Evolutionary conservation across 2,113 vertebrate genomes (phyloP).

Genomic region (Vidua macroura): DNA sequence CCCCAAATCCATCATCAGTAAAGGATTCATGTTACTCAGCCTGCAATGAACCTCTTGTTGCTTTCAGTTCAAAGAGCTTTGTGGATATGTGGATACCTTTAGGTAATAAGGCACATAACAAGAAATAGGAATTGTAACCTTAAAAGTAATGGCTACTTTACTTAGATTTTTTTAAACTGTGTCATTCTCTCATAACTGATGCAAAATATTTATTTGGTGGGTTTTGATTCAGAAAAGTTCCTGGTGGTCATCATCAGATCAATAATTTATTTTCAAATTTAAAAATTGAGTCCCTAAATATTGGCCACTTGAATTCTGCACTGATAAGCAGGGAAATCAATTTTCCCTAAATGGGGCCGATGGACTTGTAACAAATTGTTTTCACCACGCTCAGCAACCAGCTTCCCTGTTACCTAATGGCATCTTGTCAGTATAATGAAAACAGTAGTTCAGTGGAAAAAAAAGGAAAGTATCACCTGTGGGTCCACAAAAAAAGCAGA

Average conservation of each 20-base stretch:
- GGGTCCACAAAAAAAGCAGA: background rate
- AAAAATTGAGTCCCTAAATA: background rate
- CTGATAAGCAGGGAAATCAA: background rate
- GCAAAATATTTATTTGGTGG: background rate
- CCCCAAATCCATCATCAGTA: background rate
- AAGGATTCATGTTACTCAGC: background rate
- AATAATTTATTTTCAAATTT: background rate
- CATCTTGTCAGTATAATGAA: background rate
- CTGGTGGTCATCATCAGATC: background rate
- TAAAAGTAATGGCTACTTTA: background rate
- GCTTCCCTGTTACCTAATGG: background rate
- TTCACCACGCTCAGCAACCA: background rate
- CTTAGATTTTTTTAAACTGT: background rate
- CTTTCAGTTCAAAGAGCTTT: background rate
- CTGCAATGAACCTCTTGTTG: background rate
- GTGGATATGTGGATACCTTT: background rate
- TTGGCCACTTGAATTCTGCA: background rate
- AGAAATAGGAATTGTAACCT: background rate
- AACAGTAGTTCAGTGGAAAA: background rate
- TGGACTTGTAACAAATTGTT: background rate
- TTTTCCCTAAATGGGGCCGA: background rate
- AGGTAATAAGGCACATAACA: background rate
- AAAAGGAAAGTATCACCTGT: background rate
- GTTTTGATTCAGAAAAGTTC: background rate
- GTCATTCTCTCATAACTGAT: background rate